phyloP scores from a whole-genome alignment of 2,113 vertebrate species.

The Empidonax traillii region DNA sequence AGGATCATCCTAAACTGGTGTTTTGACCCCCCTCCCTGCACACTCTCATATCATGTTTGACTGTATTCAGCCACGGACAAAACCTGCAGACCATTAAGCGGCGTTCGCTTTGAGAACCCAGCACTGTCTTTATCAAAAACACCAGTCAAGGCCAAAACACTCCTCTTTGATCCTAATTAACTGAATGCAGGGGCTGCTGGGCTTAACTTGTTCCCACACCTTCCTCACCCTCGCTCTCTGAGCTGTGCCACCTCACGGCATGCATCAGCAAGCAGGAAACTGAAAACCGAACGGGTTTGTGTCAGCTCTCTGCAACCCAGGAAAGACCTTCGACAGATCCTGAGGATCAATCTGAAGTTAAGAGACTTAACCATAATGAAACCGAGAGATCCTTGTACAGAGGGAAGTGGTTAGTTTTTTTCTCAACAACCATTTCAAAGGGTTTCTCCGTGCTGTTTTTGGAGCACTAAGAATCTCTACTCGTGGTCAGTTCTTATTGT shows the following conservation, averaged over 20 bases:
- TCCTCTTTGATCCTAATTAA: too few relatives aligned
- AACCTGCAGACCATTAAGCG: too few relatives aligned
- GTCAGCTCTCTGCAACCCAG: background rate
- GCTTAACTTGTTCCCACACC: too few relatives aligned
- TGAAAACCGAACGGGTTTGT: background rate
- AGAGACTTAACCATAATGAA: background rate
- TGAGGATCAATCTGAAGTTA: fast-evolving
- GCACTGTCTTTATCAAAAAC: too few relatives aligned
- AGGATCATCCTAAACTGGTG: too few relatives aligned
- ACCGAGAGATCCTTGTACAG: background rate
- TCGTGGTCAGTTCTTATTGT: background rate
- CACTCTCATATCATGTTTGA: too few relatives aligned
- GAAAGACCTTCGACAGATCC: background rate
- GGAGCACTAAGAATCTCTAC: background rate
- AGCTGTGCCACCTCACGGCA: background rate
- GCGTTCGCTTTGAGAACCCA: too few relatives aligned
- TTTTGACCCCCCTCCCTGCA: too few relatives aligned
- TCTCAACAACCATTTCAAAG: background rate
- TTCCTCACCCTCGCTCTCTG: background rate
- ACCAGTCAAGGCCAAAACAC: too few relatives aligned
- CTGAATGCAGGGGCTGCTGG: too few relatives aligned
- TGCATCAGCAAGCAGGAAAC: background rate
- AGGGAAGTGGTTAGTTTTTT: background rate
- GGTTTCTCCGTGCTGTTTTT: background rate
- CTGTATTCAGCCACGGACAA: too few relatives aligned